Evolutionary conservation across 2,113 vertebrate species (phyloP), one percentile per base, ranked within the genome.

Genomic region (Corythornis madagascariensis): DNA sequence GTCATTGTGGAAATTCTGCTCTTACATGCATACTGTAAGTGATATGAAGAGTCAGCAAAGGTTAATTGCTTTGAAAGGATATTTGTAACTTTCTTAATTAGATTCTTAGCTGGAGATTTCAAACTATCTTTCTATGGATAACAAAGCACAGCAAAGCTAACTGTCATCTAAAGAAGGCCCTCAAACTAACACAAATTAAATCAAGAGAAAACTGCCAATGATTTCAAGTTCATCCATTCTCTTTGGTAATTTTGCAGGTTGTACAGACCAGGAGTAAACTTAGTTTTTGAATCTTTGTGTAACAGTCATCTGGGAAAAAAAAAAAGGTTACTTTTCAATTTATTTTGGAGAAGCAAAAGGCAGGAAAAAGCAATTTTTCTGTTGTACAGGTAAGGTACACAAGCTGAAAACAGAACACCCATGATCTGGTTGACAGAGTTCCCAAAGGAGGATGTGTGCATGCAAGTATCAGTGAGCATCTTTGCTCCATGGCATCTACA

Each of bases 31-130:
- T 11, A 29, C 40, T 81, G 35, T 59, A 78, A 72, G 65, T 0
- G 13, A 73, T 57, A 35, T 25, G 43, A 78, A 65, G 74, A 91
- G 69, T 59, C 83, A 81, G 55, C 70, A 64, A 95, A 96, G 86
- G 83, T 86, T 95, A 96, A 95, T 65, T 76, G 60, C 61, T 93
- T 89, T 86, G 86, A 96, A 96, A 94, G 82, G 73, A 40, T 94
- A 94, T 81, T 92, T 90, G 35, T 70, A 93, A 63, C 43, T 69
- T 96, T 94, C 80, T 95, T 79, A 95, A 94, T 94, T 96, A 92
- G 77, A 84, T 20, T 95, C 93, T 88, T 82, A 96, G 92, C 79
- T 82, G 80, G 74, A 96, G 73, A 87, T 92, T 94, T 92, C 53
- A 85, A 87, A 73, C 42, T 66, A 21, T 83, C 33, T 85, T 84